Conservation (phyloP, 2,113 vertebrate genomes). For the Eidolon helvum region DNA sequence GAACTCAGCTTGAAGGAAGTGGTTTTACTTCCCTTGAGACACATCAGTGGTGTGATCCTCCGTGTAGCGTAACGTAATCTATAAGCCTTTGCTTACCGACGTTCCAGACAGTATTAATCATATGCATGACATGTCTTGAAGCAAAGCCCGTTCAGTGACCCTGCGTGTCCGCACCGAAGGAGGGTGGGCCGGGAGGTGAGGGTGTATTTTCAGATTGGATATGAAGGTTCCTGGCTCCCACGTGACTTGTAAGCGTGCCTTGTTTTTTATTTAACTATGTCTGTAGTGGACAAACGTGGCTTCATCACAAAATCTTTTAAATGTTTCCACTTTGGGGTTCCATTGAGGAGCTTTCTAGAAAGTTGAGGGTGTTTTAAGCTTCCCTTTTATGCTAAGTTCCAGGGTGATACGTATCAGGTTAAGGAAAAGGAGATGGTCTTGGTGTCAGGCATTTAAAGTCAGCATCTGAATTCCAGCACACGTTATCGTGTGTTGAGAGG, state of each 20-base stretch:
- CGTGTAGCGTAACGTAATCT: slow-evolving; percentile 68
- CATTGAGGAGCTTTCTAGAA: slow-evolving; percentile 80
- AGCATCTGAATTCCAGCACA: slow-evolving; percentile 67
- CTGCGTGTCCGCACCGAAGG: not conserved
- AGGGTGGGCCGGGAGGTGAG: not conserved
- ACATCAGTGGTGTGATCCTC: slow-evolving; percentile 64
- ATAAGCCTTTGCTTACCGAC: slow-evolving; percentile 76
- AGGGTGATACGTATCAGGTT: slow-evolving; percentile 75
- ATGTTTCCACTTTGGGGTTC: slow-evolving; percentile 75
- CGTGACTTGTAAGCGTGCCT: slow-evolving; percentile 81
- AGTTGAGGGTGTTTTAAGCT: slow-evolving; percentile 78
- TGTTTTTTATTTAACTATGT: slow-evolving; percentile 72
- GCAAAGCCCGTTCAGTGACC: slow-evolving; percentile 64
- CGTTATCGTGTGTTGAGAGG: slow-evolving; percentile 77
- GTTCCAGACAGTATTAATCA: slow-evolving; percentile 77
- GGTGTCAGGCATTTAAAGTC: slow-evolving; percentile 65
- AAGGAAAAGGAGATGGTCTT: slow-evolving; percentile 76
- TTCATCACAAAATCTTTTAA: slow-evolving; percentile 76
- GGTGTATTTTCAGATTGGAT: slow-evolving; percentile 35
- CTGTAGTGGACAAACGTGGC: slow-evolving; percentile 74
- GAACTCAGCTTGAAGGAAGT: slow-evolving; percentile 54
- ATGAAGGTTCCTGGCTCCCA: slow-evolving; percentile 64
- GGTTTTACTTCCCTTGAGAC: slow-evolving; percentile 75
- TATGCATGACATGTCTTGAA: slow-evolving; percentile 73
- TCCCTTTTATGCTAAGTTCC: slow-evolving; percentile 79